phyloP scores from a whole-genome alignment of 2,888 invertebrate genomes.

The Lucinisca nassula region DNA sequence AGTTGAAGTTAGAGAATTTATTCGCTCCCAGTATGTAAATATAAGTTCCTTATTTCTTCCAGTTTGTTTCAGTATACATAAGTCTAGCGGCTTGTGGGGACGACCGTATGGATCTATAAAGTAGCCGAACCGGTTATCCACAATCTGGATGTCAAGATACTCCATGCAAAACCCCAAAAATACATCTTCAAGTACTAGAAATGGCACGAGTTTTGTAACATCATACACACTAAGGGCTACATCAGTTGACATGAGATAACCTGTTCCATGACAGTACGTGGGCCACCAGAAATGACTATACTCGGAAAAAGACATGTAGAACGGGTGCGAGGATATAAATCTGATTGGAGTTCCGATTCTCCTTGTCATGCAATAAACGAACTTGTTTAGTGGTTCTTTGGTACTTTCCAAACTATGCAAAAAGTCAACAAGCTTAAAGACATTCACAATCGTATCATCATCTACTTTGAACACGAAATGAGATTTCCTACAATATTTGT shows the following conservation, averaged over 20 bases:
- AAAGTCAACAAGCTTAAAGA: not conserved
- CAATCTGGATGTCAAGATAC: too few relatives aligned
- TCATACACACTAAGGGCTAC: not conserved
- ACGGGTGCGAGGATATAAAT: not conserved
- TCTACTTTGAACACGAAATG: not conserved
- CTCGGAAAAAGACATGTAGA: not conserved
- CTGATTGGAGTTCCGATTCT: not conserved
- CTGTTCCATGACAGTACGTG: not conserved
- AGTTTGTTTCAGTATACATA: not conserved
- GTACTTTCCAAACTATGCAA: not conserved
- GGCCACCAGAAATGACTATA: not conserved
- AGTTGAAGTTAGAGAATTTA: too few relatives aligned
- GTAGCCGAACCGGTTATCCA: not conserved
- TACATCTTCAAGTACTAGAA: not conserved
- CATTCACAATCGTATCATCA: not conserved
- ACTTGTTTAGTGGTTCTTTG: not conserved
- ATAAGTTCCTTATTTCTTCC: too few relatives aligned
- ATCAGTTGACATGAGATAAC: not conserved
- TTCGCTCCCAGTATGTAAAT: too few relatives aligned
- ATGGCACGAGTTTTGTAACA: not conserved
- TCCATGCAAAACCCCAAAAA: not conserved
- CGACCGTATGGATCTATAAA: not conserved
- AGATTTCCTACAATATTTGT: not conserved
- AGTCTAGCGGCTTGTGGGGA: not conserved
- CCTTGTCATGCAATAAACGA: not conserved